Evolutionary conservation across 2,113 vertebrate species (phyloP).

Genomic region (Acinonyx jubatus): DNA sequence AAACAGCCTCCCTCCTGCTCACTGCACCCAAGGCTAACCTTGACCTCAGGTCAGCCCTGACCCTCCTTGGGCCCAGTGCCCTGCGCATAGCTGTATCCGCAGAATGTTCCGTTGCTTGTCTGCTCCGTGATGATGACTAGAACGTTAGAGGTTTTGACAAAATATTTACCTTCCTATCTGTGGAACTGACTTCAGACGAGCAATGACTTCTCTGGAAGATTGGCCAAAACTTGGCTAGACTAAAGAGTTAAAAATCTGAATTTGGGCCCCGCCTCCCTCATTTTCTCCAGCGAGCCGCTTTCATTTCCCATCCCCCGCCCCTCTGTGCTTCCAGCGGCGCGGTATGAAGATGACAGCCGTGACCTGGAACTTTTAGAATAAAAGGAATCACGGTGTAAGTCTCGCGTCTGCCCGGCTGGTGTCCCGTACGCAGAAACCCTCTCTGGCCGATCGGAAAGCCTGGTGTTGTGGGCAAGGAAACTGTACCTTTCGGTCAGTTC

Average conservation of each 20-base stretch:
- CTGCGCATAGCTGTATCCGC: too few species aligned
- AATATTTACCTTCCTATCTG: neutral
- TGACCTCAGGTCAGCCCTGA: neutral
- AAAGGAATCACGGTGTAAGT: fast-evolving
- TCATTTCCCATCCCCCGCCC: neutral
- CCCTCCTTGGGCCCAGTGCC: neutral
- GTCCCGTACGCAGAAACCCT: neutral
- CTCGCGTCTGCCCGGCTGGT: neutral
- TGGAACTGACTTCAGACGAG: neutral
- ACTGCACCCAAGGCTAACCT: neutral
- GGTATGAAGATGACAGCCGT: neutral
- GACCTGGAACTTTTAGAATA: fast-evolving
- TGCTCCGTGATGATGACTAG: too few species aligned
- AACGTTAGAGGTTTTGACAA: neutral
- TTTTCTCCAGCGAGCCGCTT: neutral
- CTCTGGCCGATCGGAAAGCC: neutral
- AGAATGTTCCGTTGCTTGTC: neutral
- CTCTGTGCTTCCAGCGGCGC: too few species aligned
- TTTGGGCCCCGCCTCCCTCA: too few species aligned
- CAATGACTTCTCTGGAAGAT: neutral
- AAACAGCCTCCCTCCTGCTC: neutral
- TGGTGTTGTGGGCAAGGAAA: neutral
- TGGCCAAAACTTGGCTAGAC: too few species aligned
- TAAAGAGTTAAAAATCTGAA: neutral
- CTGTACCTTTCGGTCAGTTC: neutral